Evolutionary conservation across 2,113 vertebrate genomes (phyloP), one percentile per base, ranked within the genome.

Genomic region (Corynorhinus townsendii): DNA sequence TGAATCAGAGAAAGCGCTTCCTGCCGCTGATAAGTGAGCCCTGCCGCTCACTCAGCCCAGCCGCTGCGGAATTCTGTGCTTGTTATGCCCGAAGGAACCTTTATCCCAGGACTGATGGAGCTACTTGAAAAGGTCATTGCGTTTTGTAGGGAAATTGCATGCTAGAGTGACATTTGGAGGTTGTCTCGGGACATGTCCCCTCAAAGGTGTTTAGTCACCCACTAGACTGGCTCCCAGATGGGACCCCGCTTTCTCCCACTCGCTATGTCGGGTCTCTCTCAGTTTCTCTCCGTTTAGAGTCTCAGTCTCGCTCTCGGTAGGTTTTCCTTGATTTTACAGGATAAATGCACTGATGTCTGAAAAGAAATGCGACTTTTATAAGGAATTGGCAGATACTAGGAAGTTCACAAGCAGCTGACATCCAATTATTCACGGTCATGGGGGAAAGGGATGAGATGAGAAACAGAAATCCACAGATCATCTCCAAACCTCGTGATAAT

Each of bases 301-400:
- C 35, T 66, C 56, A 17, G 33, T 66, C 72, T 43, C 3, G 33
- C 17, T 69, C 59, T 62, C 35, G 0, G 62, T 56, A 49, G 69
- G 14, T 56, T 94, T 89, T 45, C 79, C 54, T 93, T 90, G 73
- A 11, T 83, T 64, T 68, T 52, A 59, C 20, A 89, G 91, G 54
- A 72, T 83, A 80, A 79, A 90, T 52, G 71, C 87, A 80, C 88
- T 24, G 35, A 22, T 75, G 88, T 75, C 79, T 59, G 62, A 26
- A 66, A 84, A 91, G 91, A 87, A 94, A 68, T 43, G 76, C 68
- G 85, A 56, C 59, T 93, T 64, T 80, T 87, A 62, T 20, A 82
- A 94, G 95, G 80, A 73, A 33, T n/a, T 88, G 77, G 82, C 86
- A 89, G 89, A 38, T n/a, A 72, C 12, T 5, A 9, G 28, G 88